Percentiles rank a stretch among this genome's conserved stretches.
Conservation (phyloP, 92 coral and sea anemone species). For the Parazoanthus atlanticus region DNA sequence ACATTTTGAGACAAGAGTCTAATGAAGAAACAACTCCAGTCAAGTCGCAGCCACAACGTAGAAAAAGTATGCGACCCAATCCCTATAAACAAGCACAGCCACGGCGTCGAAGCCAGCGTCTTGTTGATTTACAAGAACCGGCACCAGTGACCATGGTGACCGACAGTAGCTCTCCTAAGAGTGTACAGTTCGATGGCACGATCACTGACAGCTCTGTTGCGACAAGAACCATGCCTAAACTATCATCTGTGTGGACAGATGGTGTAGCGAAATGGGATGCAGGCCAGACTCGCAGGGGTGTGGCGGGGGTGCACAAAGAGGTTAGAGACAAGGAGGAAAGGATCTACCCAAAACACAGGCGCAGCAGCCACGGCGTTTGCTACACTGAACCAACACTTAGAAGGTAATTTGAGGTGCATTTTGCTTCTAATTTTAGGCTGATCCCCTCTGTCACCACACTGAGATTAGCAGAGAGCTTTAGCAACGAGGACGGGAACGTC, state of each 20-base stretch:
- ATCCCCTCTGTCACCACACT: too few species aligned
- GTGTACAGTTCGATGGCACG: background rate
- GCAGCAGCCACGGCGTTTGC: constrained; percentile 29
- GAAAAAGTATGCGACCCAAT: constrained; percentile 27
- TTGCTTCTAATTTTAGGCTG: too few species aligned
- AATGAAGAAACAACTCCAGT: background rate
- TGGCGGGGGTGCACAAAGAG: background rate
- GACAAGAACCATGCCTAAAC: background rate
- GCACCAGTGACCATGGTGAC: background rate
- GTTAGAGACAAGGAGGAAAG: background rate
- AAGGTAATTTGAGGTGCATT: background rate
- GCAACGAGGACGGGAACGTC: too few species aligned
- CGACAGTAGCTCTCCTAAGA: background rate
- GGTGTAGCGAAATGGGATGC: background rate
- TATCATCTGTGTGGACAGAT: too few species aligned
- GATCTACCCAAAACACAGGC: background rate
- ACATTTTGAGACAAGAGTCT: background rate
- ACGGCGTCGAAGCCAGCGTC: constrained; percentile 16
- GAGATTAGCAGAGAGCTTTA: too few species aligned
- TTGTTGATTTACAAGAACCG: background rate
- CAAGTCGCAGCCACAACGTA: background rate
- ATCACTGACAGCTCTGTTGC: background rate
- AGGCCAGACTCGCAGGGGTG: background rate
- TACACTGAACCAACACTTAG: constrained; percentile 41
- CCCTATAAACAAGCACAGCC: constrained; percentile 30